Conservation (phyloP, 2,113 vertebrate genomes). For the Syrrhaptes paradoxus region DNA sequence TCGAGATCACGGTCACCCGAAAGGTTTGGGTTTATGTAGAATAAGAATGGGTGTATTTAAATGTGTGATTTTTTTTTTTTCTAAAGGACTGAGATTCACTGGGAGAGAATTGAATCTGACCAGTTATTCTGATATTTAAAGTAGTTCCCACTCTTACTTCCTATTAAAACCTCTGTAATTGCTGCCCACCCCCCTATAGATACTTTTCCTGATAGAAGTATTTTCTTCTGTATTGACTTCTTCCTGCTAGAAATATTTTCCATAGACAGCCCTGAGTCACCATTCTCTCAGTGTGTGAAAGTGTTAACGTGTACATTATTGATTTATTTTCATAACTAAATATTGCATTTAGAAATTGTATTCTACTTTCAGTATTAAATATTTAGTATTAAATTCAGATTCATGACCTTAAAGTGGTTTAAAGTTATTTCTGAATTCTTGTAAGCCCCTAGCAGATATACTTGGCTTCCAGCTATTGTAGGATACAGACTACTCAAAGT, state of each 20-base stretch:
- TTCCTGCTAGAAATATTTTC: too few species aligned
- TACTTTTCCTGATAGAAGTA: background rate
- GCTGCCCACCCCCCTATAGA: background rate
- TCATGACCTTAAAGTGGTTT: background rate
- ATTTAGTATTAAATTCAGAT: background rate
- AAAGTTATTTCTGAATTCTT: background rate
- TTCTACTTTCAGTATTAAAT: background rate
- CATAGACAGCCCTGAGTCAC: background rate
- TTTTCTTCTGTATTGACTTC: too few species aligned
- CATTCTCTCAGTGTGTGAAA: background rate
- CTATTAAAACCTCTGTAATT: background rate
- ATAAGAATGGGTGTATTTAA: slow-evolving; percentile 88
- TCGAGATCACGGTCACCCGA: slow-evolving; percentile 98
- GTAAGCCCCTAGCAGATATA: slow-evolving; percentile 14
- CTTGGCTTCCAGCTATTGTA: slow-evolving; percentile 50
- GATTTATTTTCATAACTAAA: background rate
- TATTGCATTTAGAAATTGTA: background rate
- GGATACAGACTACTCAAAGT: slow-evolving; percentile 13
- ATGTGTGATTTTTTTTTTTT: slow-evolving; percentile 32
- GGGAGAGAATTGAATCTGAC: slow-evolving; percentile 7
- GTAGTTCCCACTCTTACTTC: background rate
- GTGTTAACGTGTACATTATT: background rate
- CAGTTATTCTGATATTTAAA: background rate
- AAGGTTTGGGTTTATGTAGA: slow-evolving; percentile 99
- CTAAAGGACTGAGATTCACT: slow-evolving; percentile 26